Evolutionary conservation across 1,140 invertebrate species (phyloP).

Genomic region (Trialeurodes vaporariorum): DNA sequence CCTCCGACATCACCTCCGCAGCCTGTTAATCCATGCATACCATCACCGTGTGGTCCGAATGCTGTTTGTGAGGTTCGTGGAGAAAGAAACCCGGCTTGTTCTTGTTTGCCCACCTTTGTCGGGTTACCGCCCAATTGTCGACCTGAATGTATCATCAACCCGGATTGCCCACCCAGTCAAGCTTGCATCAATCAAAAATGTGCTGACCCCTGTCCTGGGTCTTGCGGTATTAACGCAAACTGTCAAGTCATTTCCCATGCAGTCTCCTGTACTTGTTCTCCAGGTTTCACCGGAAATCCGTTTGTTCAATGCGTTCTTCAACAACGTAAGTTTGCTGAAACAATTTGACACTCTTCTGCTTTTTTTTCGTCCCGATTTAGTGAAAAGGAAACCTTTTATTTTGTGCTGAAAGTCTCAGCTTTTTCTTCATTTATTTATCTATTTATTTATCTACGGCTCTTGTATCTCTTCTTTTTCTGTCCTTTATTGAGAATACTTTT

Average conservation of each 20-base stretch:
- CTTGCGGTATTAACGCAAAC: slow-evolving; percentile 45
- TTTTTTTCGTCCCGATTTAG: neutral
- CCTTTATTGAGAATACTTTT: too few relatives aligned
- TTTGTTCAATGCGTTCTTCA: slow-evolving; percentile 45
- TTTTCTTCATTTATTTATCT: too few relatives aligned
- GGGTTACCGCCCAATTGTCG: slow-evolving; percentile 38
- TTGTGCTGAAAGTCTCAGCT: too few relatives aligned
- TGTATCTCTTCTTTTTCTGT: too few relatives aligned
- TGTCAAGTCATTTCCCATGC: slow-evolving; percentile 53
- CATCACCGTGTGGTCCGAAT: slow-evolving; percentile 45
- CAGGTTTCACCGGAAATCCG: slow-evolving; percentile 56
- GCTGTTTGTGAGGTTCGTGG: slow-evolving; percentile 46
- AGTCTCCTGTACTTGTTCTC: slow-evolving; percentile 51
- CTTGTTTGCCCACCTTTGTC: slow-evolving; percentile 37
- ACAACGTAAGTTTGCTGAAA: slow-evolving; percentile 16
- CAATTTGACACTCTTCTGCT: neutral
- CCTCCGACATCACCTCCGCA: slow-evolving; percentile 41
- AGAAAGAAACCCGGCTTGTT: slow-evolving; percentile 43
- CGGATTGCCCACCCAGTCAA: slow-evolving; percentile 38
- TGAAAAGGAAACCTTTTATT: too few relatives aligned
- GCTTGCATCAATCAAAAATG: slow-evolving; percentile 45
- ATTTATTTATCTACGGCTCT: too few relatives aligned
- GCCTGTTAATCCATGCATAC: slow-evolving; percentile 33
- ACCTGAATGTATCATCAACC: slow-evolving; percentile 42
- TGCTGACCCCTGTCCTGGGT: slow-evolving; percentile 40